These are phyloP conservation scores for Trypoxylus dichotomus DNA, from an alignment of 1,140 invertebrate genomes.

Conservation along the genomic window DNA sequence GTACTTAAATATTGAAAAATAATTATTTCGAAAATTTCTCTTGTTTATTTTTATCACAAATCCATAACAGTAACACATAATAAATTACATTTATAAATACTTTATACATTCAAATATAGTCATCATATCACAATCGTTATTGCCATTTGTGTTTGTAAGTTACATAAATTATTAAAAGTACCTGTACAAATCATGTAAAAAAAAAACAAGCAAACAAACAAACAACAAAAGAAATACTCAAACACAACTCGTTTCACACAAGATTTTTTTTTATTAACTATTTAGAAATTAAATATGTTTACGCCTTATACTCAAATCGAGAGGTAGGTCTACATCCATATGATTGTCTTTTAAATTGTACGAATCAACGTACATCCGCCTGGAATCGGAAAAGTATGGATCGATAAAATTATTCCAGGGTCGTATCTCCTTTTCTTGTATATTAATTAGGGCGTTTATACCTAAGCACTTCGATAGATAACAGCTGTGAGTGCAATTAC, in stretches of 20 bases:
- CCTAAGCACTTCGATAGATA: slow-evolving; percentile 17
- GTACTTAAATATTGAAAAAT: too few relatives aligned
- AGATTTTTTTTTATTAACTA: not conserved
- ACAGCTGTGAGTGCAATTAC: slow-evolving; percentile 30
- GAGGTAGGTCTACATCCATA: slow-evolving; percentile 31
- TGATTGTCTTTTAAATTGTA: slow-evolving; percentile 3
- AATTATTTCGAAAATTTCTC: not conserved
- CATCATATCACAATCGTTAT: not conserved
- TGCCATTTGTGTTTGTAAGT: not conserved
- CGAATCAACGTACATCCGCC: slow-evolving; percentile 22
- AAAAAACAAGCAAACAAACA: slow-evolving; percentile 8
- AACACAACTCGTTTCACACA: not conserved
- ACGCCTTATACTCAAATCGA: slow-evolving; percentile 32
- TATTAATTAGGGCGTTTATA: slow-evolving; percentile 10
- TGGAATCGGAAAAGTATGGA: slow-evolving; percentile 23
- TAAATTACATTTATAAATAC: slow-evolving; percentile 26
- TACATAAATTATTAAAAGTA: not conserved
- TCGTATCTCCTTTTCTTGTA: slow-evolving; percentile 13
- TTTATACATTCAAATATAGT: not conserved
- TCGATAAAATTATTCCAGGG: slow-evolving; percentile 29
- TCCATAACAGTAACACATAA: not conserved
- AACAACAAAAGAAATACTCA: slow-evolving; percentile 10
- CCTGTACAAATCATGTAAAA: not conserved
- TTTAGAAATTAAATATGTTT: slow-evolving; percentile 26
- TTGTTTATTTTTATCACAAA: not conserved